A percentile compares a stretch with the other conserved stretches of the same genome.
phyloP scores from a whole-genome alignment of 2,797 vertebrate species.

The Melanotaenia parkinsoni region DNA sequence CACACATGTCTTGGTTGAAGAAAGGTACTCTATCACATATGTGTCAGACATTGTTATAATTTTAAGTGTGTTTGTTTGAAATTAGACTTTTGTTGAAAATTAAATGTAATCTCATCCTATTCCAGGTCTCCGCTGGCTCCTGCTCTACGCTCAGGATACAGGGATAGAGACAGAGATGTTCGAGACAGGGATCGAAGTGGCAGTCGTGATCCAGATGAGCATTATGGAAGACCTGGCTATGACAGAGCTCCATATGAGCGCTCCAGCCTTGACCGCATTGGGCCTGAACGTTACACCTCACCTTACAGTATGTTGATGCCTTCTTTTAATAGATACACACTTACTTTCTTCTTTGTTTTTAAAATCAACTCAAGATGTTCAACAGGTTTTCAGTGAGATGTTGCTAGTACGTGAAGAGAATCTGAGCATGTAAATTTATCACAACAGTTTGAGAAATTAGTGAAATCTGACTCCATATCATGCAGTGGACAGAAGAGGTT shows the following conservation, averaged over 20 bases:
- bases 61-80: slow-evolving; percentile 32
- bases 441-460: background rate
- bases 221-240: slow-evolving; percentile 87
- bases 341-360: background rate
- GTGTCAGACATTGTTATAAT: slow-evolving; percentile 59
- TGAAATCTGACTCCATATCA: slow-evolving; percentile 28
- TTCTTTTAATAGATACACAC: background rate
- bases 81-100: slow-evolving; percentile 1
- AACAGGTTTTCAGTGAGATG: background rate
- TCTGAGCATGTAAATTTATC: background rate
- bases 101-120: background rate
- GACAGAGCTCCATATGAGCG: slow-evolving; percentile 90
- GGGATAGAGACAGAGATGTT: slow-evolving; percentile 87
- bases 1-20: slow-evolving; percentile 72
- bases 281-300: slow-evolving; percentile 89
- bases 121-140: slow-evolving; percentile 79
- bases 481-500: slow-evolving; percentile 90
- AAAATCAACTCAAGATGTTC: background rate
- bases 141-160: slow-evolving; percentile 80
- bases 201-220: slow-evolving; percentile 85
- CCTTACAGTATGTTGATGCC: slow-evolving; percentile 85
- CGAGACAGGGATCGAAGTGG: slow-evolving; percentile 89
- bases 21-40: slow-evolving; percentile 72
- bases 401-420: background rate
- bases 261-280: slow-evolving; percentile 69